Conservation (phyloP, 2,113 vertebrate species). For the Apus apus region DNA sequence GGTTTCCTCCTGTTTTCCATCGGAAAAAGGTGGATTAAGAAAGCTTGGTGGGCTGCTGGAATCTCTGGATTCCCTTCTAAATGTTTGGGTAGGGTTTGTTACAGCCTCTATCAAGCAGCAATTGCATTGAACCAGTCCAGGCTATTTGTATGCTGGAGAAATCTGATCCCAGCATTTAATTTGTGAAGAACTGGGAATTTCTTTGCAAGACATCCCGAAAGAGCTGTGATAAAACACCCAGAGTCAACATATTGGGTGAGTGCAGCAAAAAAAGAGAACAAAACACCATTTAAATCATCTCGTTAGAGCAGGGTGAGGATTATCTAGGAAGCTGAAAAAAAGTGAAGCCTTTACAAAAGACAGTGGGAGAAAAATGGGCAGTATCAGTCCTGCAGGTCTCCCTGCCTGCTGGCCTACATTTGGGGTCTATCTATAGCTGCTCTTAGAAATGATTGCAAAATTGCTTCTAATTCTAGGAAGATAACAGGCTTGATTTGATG, state of each 20-base stretch:
- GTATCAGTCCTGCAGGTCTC: neutral
- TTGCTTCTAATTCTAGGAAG: neutral
- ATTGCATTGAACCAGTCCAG: neutral
- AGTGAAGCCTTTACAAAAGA: neutral
- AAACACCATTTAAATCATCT: neutral
- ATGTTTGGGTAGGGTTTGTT: neutral
- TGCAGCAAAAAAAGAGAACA: neutral
- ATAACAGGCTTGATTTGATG: constrained; percentile 8
- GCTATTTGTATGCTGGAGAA: neutral
- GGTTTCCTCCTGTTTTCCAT: neutral
- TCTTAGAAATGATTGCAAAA: constrained; percentile 36
- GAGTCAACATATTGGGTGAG: neutral
- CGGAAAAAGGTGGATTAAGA: neutral
- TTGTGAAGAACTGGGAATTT: neutral
- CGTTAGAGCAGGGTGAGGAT: neutral
- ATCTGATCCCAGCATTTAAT: neutral
- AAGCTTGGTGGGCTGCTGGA: neutral
- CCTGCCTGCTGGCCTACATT: neutral
- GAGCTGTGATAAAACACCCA: neutral
- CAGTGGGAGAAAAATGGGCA: neutral
- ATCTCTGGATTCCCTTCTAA: neutral
- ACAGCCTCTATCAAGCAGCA: neutral
- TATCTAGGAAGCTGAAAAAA: neutral
- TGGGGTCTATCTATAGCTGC: neutral
- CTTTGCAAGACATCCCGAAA: neutral